Evolutionary conservation across 2,888 invertebrate species (phyloP).

Genomic region (Leptarthrus brevirostris): DNA sequence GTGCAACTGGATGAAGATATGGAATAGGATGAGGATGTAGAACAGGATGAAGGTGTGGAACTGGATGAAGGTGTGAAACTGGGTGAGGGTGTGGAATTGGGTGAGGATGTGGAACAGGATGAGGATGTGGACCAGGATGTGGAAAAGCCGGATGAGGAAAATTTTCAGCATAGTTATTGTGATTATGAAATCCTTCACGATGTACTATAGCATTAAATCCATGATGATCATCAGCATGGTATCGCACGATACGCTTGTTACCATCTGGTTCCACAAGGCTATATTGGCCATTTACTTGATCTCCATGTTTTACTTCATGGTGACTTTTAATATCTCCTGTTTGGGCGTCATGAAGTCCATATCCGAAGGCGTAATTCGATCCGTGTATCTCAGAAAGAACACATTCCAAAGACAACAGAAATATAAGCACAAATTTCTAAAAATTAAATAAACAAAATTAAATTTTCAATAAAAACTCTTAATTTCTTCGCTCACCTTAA

Average conservation of each 20-base stretch:
- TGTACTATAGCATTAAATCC: conserved; percentile 70
- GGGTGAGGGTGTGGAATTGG: conserved; percentile 12
- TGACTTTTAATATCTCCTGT: conserved; percentile 70
- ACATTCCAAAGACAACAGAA: not conserved
- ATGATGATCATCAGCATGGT: conserved; percentile 69
- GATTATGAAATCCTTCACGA: conserved; percentile 61
- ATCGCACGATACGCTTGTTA: conserved; percentile 69
- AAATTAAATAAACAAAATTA: not conserved
- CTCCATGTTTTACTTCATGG: conserved; percentile 69
- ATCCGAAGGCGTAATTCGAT: conserved; percentile 67
- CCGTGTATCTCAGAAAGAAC: not conserved
- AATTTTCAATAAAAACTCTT: not conserved
- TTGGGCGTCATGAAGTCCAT: conserved; percentile 68
- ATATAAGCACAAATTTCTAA: not conserved
- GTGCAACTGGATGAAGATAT: not conserved
- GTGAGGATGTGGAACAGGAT: not conserved
- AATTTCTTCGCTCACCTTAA: not conserved
- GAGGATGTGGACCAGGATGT: conserved; percentile 2
- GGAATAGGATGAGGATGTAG: conserved; percentile 2
- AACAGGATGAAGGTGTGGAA: not conserved
- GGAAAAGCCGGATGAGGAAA: not conserved
- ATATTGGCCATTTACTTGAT: conserved; percentile 69
- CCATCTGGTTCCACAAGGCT: conserved; percentile 70
- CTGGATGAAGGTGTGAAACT: not conserved
- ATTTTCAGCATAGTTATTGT: conserved; percentile 8